Evolutionary conservation across 2,797 vertebrate genomes (phyloP).

Genomic region (Neosilurus hyrtlii): DNA sequence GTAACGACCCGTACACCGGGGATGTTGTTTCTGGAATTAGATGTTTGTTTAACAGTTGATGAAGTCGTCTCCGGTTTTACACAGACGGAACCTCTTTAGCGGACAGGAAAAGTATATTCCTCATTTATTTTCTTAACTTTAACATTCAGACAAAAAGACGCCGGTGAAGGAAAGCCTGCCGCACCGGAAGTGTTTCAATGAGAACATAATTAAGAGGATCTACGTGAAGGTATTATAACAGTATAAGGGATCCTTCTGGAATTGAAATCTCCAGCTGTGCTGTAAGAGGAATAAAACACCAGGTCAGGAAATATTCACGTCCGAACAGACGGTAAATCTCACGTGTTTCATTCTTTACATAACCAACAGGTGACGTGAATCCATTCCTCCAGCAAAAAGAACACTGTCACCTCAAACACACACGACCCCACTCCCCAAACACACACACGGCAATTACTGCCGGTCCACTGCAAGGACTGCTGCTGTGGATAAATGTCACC

Average conservation of each 20-base stretch:
- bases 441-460: conserved; percentile 20
- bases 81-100: too few species aligned
- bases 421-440: neutral
- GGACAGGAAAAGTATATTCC: too few species aligned
- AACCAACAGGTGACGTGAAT: neutral
- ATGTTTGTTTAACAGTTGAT: neutral
- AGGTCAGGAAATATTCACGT: too few species aligned
- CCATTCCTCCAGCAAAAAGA: too few species aligned
- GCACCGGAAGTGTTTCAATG: neutral
- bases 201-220: too few species aligned
- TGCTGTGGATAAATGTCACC: conserved; percentile 31
- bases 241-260: neutral
- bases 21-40: neutral
- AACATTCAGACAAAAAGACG: neutral
- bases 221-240: too few species aligned
- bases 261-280: neutral
- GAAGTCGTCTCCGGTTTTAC: neutral
- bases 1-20: neutral
- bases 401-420: conserved; percentile 38
- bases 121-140: neutral
- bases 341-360: neutral
- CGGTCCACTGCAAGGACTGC: conserved; percentile 15
- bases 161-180: neutral
- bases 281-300: neutral
- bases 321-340: too few species aligned